Base-by-base conservation (phyloP, 2,888 invertebrate genomes). In the Cenopis cana region DNA sequence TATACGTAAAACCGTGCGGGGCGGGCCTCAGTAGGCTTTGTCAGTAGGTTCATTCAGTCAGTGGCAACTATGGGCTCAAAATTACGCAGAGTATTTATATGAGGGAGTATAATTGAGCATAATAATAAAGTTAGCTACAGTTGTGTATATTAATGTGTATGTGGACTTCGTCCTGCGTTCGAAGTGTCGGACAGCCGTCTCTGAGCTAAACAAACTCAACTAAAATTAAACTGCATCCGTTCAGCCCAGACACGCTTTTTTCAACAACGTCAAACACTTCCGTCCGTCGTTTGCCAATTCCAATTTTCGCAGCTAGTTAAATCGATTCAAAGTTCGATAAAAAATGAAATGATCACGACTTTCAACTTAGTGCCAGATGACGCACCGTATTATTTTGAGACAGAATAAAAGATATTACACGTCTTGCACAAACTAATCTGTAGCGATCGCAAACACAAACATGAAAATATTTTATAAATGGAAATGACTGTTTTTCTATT, bases 221-320 rank as follows among this genome's bases (percentile, higher is more conserved):
- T 71, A 71, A 71, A 71, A 55, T 67, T 71, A 71, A 71, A 71
- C 56, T 60, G 60, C 67, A 61, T 71, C 67, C 71, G 56, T 67
- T 67, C 55, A 66, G 52, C 55, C 71, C 60, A 67, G 66, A 67
- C 66, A 56, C 24, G 8, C 52, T 66, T 71, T 65, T 64, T 66
- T 64, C 18, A 24, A 46, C 20, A 56, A 46, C 67, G 18, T 71
- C 55, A 71, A 71, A 67, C 38, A 71, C 66, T 71, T 71, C 71
- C 71, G 71, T 71, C 71, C 66, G 56, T 61, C 46, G 55, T 12
- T 50, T 66, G 71, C 71, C 71, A 71, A 71, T 67, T 61, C 61
- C 56, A 67, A 67, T 67, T 38, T 60, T 71, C 71, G 61, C 71
- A 71, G 65, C 60, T 71, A 71, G 67, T 71, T 67, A 61, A 67